Evolutionary conservation across 2,888 invertebrate genomes (phyloP).

Genomic region (Cetonia aurata): DNA sequence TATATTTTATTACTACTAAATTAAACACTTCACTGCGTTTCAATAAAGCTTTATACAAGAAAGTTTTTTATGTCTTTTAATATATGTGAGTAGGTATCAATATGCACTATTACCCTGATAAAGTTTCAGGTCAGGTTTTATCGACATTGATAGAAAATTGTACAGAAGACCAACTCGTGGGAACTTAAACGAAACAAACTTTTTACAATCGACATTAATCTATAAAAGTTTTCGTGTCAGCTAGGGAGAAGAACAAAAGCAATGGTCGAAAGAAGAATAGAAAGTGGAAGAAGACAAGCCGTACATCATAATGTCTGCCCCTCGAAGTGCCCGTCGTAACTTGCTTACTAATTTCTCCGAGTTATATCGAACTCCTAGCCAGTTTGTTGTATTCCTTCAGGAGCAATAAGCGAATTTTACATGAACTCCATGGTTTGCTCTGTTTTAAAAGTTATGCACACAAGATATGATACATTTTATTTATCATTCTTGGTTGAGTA

Average conservation of each 20-base stretch:
- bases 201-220: conserved; percentile 30
- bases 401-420: no score
- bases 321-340: conserved; percentile 8
- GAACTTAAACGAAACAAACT: conserved; percentile 28
- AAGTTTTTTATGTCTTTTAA: no score
- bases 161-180: no score
- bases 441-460: no score
- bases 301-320: conserved; percentile 35
- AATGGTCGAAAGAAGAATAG: conserved; percentile 7
- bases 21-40: no score
- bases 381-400: conserved; percentile 5
- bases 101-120: neutral
- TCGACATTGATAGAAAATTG: conserved; percentile 5
- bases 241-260: neutral
- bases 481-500: no score
- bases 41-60: no score
- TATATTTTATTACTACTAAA: no score
- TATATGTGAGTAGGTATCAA: neutral
- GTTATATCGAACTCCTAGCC: conserved; percentile 18
- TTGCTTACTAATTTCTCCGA: conserved; percentile 24
- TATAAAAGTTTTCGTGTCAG: conserved; percentile 13
- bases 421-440: no score
- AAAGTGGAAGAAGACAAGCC: conserved; percentile 30
- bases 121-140: conserved; percentile 15
- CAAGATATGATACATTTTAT: no score